Evolutionary conservation across 2,888 invertebrate species (phyloP).

Genomic region (Tanytarsus gracilentus): DNA sequence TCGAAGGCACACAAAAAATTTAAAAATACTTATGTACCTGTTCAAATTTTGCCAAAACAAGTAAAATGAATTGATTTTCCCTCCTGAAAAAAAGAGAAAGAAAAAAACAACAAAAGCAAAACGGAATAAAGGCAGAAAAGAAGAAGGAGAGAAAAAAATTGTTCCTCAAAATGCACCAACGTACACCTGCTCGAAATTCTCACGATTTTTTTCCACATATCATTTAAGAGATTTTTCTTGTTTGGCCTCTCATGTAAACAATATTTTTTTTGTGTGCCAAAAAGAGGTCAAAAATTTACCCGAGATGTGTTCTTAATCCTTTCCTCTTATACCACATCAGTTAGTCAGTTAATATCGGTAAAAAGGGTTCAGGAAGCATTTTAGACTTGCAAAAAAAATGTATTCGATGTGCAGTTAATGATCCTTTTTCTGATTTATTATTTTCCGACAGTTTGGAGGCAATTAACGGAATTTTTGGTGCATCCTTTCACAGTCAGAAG

Average conservation of each 20-base stretch:
- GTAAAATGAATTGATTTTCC: constrained; percentile 24
- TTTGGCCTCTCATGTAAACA: constrained; percentile 25
- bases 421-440: not conserved
- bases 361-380: constrained; percentile 1
- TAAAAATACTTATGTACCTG: constrained; percentile 15
- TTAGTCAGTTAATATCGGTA: not conserved
- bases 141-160: not conserved
- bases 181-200: constrained; percentile 28
- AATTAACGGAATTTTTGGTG: constrained; percentile 12
- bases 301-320: constrained; percentile 16
- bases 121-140: not conserved
- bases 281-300: not conserved
- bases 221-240: constrained; percentile 21
- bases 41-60: constrained; percentile 23
- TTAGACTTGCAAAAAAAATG: not conserved
- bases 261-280: constrained; percentile 12
- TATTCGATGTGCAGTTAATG: not conserved
- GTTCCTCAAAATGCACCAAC: not conserved
- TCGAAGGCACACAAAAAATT: constrained; percentile 10
- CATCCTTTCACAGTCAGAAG: constrained; percentile 21
- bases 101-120: constrained; percentile 1
- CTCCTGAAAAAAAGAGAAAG: constrained; percentile 9
- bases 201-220: constrained; percentile 26
- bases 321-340: not conserved
- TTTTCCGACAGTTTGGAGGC: constrained; percentile 2